Evolutionary conservation across 2,113 vertebrate genomes (phyloP), one percentile per base, ranked within the genome.

Genomic region (Psephotus haematonotus): DNA sequence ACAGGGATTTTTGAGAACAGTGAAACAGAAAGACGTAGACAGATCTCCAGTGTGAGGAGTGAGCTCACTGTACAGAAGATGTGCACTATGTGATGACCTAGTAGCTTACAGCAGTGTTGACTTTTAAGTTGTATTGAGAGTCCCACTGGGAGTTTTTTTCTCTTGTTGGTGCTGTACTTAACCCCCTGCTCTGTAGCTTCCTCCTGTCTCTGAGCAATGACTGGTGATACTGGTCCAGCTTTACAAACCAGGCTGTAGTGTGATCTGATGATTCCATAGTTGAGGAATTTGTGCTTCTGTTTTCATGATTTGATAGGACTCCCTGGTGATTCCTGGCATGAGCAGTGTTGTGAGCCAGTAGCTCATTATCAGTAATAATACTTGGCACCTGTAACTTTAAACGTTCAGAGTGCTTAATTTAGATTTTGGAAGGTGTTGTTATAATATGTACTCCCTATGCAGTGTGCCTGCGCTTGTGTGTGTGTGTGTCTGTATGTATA

Each of bases 281-380:
- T 82, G 57, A 72, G 37, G 83, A 91, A 96, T 95, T 89, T 85
- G 49, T 76, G 57, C 91, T 96, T 96, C 81, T 96, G 28, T 96
- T 96, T 96, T 91, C 80, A 91, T 89, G 7, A 85, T 91, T 92
- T 89, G 83, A 24, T 93, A 92, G 86, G 80, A 77, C 81, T 85
- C 83, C 65, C 67, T 59, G 83, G 84, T 92, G 88, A 76, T 92
- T 96, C 88, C 53, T 96, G 77, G 78, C 77, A 76, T 63, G n/a
- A 82, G 39, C 59, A 77, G 49, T 82, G 44, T 41, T 82, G 83
- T 93, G 77, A 52, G 63, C 81, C 65, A 79, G 62, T 81, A 86
- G 52, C 83, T 93, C 0, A 0, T 93, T 96, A 87, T 89, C 77
- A 62, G 70, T 82, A 87, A 53, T 72, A 93, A 44, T 89, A 57